Evolutionary conservation across 2,113 vertebrate genomes (phyloP), one percentile per base, ranked within the genome.

Genomic region (Hippocampus mohnikei): DNA sequence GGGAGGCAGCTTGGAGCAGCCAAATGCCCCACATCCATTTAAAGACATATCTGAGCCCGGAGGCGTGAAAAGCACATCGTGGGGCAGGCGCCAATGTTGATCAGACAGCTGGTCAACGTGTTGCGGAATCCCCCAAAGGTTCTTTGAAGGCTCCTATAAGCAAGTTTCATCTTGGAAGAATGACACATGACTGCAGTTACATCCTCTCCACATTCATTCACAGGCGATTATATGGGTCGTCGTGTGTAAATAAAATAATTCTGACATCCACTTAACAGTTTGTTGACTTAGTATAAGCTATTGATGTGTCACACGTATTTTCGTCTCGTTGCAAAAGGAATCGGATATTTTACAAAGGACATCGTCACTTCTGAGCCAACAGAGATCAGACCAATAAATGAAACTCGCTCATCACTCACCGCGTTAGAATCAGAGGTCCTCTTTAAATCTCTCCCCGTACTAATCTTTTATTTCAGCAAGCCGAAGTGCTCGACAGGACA

Each of bases 361-460:
- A 41, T n/a, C 21, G 10, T 56, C 27, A 33, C 16, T 6, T 60
- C 27, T 27, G 7, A 59, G 27, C 27, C 15, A 59, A 27, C 15
- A 33, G 27, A 33, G 15, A 60, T 33, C 27, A 18, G 27, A 8
- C 59, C 46, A 66, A 62, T 53, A 52, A 23, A 74, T 67, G 7
- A 44, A 80, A 84, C 73, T 81, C 71, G 66, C 74, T 40, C 64
- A 75, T 81, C 71, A 89, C 91, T 92, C 86, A 92, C 91, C 90
- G 82, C 66, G 74, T 75, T 69, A 75, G 59, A 76, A 56, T 64
- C 48, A 76, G 74, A 46, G 74, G 66, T 70, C n/a, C 66, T 29
- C 16, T 16, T 59, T 18, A 12, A 58, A 58, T 74, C 11, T 23
- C 74, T 44, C 25, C 69, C 66, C 66, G 68, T 61, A n/a, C 74